Percentiles rank a stretch among this genome's conserved stretches.
Conservation (phyloP, 2,888 invertebrate genomes). For the Penaeus monodon region DNA sequence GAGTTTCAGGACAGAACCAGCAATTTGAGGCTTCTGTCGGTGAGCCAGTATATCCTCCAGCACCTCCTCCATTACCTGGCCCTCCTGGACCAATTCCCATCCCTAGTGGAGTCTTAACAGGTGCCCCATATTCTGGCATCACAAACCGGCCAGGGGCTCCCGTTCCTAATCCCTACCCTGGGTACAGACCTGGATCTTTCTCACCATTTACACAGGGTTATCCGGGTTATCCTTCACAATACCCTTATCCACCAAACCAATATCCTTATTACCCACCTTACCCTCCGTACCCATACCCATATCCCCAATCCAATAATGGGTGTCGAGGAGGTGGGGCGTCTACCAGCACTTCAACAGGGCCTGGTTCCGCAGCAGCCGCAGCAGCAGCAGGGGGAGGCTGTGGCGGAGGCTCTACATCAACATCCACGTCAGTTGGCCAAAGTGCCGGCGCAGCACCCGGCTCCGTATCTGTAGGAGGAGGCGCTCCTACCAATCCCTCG, state of each 20-base stretch:
- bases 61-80: not conserved
- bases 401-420: constrained; percentile 29
- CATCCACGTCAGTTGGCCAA: constrained; percentile 9
- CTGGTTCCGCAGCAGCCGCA: constrained; percentile 28
- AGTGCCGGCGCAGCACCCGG: constrained; percentile 19
- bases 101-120: not conserved
- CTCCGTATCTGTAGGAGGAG: constrained; percentile 5
- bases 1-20: too few relatives aligned
- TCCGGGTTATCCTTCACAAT: not conserved
- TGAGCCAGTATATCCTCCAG: not conserved
- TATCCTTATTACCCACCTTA: constrained; percentile 13
- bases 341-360: constrained; percentile 35
- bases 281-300: not conserved
- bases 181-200: too few relatives aligned
- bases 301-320: not conserved
- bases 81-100: not conserved
- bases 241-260: constrained; percentile 4
- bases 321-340: constrained; percentile 35
- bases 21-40: not conserved
- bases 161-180: too few relatives aligned
- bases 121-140: too few relatives aligned
- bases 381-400: constrained; percentile 33
- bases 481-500: too few relatives aligned
- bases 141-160: too few relatives aligned
- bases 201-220: not conserved